Percentiles rank a stretch among this genome's conserved stretches.
These are phyloP conservation scores for Aphelenchoides avenae DNA, from an alignment of 1,140 invertebrate species.

Conservation along the genomic window DNA sequence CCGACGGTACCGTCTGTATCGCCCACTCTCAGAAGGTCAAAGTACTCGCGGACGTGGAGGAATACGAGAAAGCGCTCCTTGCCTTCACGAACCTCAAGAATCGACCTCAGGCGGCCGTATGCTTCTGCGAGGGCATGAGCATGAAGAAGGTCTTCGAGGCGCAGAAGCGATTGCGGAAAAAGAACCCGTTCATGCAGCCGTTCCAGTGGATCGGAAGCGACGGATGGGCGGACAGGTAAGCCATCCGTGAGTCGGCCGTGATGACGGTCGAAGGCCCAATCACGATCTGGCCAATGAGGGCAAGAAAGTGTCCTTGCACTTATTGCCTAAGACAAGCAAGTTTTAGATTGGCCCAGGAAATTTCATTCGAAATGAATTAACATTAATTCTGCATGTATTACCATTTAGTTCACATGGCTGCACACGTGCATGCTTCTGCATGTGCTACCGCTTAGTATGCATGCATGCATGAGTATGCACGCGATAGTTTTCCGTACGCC, in stretches of 20 bases:
- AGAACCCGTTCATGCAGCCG: constrained; percentile 24
- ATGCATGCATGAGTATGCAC: no score
- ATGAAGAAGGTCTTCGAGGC: constrained; percentile 70
- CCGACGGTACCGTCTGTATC: constrained; percentile 67
- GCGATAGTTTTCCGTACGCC: no score
- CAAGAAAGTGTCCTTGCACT: background rate
- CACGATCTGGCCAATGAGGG: background rate
- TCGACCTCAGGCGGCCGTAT: constrained; percentile 67
- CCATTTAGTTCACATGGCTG: background rate
- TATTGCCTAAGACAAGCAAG: background rate
- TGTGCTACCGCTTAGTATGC: no score
- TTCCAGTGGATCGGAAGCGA: constrained; percentile 57
- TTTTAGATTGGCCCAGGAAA: background rate
- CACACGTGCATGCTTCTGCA: no score
- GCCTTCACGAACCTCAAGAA: constrained; percentile 67
- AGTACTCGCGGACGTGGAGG: constrained; percentile 41
- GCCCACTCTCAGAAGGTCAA: constrained; percentile 65
- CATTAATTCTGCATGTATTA: constrained; percentile 3
- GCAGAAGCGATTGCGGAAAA: constrained; percentile 62
- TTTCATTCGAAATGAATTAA: background rate
- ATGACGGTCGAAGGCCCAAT: no score
- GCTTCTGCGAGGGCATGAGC: constrained; percentile 76
- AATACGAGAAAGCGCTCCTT: constrained; percentile 66
- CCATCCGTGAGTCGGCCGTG: no score
- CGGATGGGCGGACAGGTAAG: constrained; percentile 55